Evolutionary conservation across 2,888 invertebrate genomes (phyloP), one percentile per base, ranked within the genome.

Genomic region (Dynastes tityus): DNA sequence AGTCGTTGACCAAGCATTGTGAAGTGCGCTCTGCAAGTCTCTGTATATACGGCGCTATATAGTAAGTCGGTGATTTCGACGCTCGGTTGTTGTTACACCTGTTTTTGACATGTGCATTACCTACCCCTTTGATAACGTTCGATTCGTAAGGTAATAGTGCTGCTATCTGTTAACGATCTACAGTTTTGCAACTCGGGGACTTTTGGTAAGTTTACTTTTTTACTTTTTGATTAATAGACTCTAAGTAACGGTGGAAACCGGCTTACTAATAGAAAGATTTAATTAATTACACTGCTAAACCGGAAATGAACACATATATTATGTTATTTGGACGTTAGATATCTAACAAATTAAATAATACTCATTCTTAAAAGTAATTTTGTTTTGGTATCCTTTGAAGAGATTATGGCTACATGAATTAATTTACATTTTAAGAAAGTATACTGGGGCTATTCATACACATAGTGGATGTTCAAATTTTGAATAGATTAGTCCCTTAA

Each of bases 1-100:
- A 85, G 84, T 85, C 83, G 83, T 83, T 83, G 82, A 83, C 84
- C 83, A 83, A 83, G 82, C 82, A 83, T 81, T 82, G 80, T 79
- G 79, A 78, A 81, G 83, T 81, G 83, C 82, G 83, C 81, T 74
- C 58, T 45, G 58, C 55, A 51, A 13, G 29, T 53, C 45, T 53
- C 16, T 45, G 29, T 40, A 45, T 6, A 45, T 22, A 67, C 65
- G 45, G 45, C 45, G 22, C 13, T 45, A 40, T 13, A 67, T 45
- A 40, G n/a, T 65, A 67, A 22, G 13, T 0, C 80, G 79, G 82
- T 82, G 79, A 77, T 79, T 78, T 74, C 67, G 71, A 77, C 76
- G 77, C 73, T 76, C 79, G 65, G 63, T 58, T 63, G 73, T 74
- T 74, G 51, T 74, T 80, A 73, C 64, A 78, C 74, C 79, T 82